These are phyloP conservation scores for Corydoras sp. DNA, from an alignment of 2,113 vertebrate genomes.

Conservation along the genomic window DNA sequence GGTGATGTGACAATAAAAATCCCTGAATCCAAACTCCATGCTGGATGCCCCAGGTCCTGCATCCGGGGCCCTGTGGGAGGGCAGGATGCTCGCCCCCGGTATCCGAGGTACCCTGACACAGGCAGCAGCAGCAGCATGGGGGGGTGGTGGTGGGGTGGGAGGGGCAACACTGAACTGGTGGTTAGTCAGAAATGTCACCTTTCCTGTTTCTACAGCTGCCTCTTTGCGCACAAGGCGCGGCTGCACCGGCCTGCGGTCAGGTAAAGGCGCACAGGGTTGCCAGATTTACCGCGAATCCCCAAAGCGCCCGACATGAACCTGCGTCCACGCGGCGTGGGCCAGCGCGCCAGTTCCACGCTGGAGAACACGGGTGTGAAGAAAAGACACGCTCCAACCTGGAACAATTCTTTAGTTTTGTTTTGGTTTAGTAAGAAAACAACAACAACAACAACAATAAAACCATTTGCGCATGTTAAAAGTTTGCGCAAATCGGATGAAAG, in stretches of 20 bases:
- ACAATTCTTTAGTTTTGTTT: no score
- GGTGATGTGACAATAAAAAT: no score
- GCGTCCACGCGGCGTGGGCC: no score
- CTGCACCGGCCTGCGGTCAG: conserved; percentile 64
- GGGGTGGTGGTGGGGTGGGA: conserved; percentile 69
- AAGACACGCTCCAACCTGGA: no score
- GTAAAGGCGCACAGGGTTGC: conserved; percentile 58
- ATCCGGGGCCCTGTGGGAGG: conserved; percentile 1
- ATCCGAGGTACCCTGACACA: conserved; percentile 54
- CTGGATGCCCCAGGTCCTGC: no score
- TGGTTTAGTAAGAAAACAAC: no score
- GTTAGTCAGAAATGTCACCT: conserved; percentile 77
- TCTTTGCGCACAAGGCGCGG: conserved; percentile 68
- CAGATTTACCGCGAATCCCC: conserved; percentile 4
- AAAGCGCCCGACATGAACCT: not conserved
- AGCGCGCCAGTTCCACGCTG: no score
- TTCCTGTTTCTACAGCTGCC: conserved; percentile 69
- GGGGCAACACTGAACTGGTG: conserved; percentile 64
- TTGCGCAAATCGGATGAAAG: no score
- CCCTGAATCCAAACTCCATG: no score
- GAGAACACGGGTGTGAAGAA: no score
- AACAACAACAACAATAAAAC: no score
- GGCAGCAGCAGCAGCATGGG: conserved; percentile 61
- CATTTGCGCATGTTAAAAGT: no score
- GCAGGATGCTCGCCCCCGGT: conserved; percentile 59